Conservation (phyloP, 2,797 vertebrate genomes). For the Clarias fuscus region DNA sequence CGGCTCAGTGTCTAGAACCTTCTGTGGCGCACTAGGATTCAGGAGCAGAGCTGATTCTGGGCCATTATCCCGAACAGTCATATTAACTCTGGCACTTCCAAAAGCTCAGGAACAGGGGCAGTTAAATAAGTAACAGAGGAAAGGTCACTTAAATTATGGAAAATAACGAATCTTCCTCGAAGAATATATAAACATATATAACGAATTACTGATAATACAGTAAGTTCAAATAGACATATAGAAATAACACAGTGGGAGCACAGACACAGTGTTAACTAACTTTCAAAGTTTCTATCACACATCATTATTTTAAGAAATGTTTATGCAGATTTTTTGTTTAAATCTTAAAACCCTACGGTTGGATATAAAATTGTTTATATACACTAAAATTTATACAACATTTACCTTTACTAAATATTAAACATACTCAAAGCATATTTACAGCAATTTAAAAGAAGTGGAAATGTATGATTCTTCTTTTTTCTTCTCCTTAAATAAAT, state of each 20-base stretch:
- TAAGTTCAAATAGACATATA: not conserved
- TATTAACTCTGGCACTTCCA: constrained; percentile 56
- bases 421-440: not conserved
- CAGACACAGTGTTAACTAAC: constrained; percentile 22
- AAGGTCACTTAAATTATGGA: constrained; percentile 16
- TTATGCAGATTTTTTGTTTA: constrained; percentile 40
- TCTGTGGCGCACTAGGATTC: constrained; percentile 48
- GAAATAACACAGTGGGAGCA: not conserved
- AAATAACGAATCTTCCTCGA: not conserved
- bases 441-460: not conserved
- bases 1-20: constrained; percentile 44
- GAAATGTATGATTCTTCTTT: constrained; percentile 3
- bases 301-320: constrained; percentile 38
- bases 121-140: constrained; percentile 18
- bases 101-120: constrained; percentile 29
- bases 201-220: not conserved
- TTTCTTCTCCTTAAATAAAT: not conserved
- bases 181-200: not conserved
- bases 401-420: not conserved
- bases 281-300: constrained; percentile 12
- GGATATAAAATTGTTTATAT: constrained; percentile 4
- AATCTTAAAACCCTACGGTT: constrained; percentile 19
- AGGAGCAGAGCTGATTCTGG: constrained; percentile 50
- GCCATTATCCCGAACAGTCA: constrained; percentile 48
- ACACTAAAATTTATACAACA: not conserved